These are phyloP conservation scores for Noctua janthe DNA, from an alignment of 2,888 invertebrate species.

Conservation along the genomic window DNA sequence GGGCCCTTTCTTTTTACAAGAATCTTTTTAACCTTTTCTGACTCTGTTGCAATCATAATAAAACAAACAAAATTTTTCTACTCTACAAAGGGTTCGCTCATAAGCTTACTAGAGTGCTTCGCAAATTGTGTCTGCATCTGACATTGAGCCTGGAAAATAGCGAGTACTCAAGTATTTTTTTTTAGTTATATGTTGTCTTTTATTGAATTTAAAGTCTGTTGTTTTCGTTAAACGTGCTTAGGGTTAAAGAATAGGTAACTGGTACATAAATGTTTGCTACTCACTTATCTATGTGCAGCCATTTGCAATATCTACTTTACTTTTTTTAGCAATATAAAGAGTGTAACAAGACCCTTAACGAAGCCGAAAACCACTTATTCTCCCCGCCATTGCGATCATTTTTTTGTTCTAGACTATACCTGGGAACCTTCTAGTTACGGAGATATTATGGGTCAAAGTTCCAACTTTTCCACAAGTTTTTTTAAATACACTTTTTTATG, in stretches of 20 bases:
- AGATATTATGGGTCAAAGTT: too few species aligned
- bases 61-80: constrained; percentile 8
- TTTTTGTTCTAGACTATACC: too few species aligned
- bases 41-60: constrained; percentile 29
- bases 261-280: neutral
- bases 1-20: neutral
- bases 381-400: too few species aligned
- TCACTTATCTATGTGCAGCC: neutral
- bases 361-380: too few species aligned
- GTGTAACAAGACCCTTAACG: too few species aligned
- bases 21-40: constrained; percentile 17
- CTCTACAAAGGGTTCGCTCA: constrained; percentile 13
- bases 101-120: constrained; percentile 15
- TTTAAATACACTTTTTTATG: too few species aligned
- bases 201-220: neutral
- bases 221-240: neutral
- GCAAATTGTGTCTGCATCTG: constrained; percentile 38
- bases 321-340: neutral
- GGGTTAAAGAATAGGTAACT: neutral
- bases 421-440: too few species aligned
- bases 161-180: constrained; percentile 3
- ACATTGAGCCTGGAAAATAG: constrained; percentile 33
- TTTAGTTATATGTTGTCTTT: neutral
- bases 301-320: neutral
- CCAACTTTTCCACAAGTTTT: too few species aligned